These are phyloP conservation scores for Hemitrygon akajei DNA, from an alignment of 2,797 vertebrate species.

Conservation along the genomic window DNA sequence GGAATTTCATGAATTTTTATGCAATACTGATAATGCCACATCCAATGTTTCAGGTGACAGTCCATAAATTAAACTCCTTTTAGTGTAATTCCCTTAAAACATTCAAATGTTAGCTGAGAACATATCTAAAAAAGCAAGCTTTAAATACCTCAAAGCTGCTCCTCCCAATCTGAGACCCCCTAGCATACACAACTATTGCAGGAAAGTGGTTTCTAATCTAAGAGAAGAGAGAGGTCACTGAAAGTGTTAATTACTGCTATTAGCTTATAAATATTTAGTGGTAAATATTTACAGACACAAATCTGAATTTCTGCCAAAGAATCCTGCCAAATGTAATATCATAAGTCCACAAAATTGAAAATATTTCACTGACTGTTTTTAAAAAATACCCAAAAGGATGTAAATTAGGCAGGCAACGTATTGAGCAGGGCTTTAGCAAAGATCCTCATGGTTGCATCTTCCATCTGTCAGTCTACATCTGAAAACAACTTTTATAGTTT, in stretches of 20 bases:
- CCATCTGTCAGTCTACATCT: not conserved
- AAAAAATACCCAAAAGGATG: slow-evolving; percentile 59
- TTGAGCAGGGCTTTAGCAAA: not conserved
- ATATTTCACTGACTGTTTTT: slow-evolving; percentile 55
- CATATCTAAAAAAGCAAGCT: not conserved
- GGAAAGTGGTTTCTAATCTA: not conserved
- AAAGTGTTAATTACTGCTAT: slow-evolving; percentile 81
- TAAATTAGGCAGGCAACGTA: slow-evolving; percentile 56
- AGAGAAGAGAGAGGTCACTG: slow-evolving; percentile 67
- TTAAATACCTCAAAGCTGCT: not conserved
- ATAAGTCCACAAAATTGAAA: slow-evolving; percentile 57
- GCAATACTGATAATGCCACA: not conserved
- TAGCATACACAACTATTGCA: not conserved
- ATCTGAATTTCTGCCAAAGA: slow-evolving; percentile 64
- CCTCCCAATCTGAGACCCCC: not conserved
- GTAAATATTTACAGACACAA: slow-evolving; percentile 69
- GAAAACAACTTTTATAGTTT: not conserved
- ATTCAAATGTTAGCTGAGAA: not conserved
- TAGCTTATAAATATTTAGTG: slow-evolving; percentile 71
- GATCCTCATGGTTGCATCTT: not conserved
- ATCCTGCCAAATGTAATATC: slow-evolving; percentile 60
- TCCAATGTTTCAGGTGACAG: not conserved
- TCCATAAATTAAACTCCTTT: not conserved
- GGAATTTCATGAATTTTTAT: not conserved
- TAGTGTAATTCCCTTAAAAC: not conserved